Evolutionary conservation across 2,888 invertebrate genomes (phyloP), one percentile per base, ranked within the genome.

Genomic region (Eurytoma californica): DNA sequence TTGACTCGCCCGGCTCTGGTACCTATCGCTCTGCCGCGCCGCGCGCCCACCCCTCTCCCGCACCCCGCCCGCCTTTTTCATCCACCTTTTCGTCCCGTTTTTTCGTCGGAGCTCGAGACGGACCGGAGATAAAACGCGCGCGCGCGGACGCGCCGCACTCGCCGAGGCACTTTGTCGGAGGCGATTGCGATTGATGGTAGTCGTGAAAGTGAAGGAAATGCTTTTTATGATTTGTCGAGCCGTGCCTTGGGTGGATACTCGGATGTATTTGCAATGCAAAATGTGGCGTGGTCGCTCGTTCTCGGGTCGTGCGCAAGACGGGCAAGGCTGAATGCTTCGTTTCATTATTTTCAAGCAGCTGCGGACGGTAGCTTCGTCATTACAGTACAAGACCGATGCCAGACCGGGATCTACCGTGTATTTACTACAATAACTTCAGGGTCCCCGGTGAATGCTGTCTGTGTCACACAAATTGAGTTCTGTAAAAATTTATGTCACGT

Each of bases 1-100:
- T 69, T 69, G 68, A 57, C 68, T 69, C 39, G 68, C 63, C 28
- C 13, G n/a, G n/a, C 18, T 61, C 61, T 61, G 28, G 39, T 39
- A 39, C 39, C 39, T 39, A 39, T 39, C 39, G 39, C 39, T 39
- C 63, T n/a, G 47, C 16, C 24, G 28, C 63, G 47, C n/a, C 63
- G 39, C 20, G 66, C 66, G 14, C 66, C 39, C 66, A n/a, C 49
- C 18, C 61, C 20, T 16, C 55, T 16, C 24, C 20, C 57, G 70
- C 70, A 58, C 18, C 47, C 72, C 39, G 20, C 65, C 20, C 49
- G 24, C 24, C 16, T 49, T 66, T 20, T 14, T 5, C 13, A 5
- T 18, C 63, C 18, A 24, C 24, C n/a, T 13, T 58, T 13, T 58
- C 28, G 14, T 13, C 24, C 24, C 24, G 58, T 4, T 60, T 24